Conservation (phyloP, 2,888 invertebrate species). For the Caenorhabditis sulstoni region DNA sequence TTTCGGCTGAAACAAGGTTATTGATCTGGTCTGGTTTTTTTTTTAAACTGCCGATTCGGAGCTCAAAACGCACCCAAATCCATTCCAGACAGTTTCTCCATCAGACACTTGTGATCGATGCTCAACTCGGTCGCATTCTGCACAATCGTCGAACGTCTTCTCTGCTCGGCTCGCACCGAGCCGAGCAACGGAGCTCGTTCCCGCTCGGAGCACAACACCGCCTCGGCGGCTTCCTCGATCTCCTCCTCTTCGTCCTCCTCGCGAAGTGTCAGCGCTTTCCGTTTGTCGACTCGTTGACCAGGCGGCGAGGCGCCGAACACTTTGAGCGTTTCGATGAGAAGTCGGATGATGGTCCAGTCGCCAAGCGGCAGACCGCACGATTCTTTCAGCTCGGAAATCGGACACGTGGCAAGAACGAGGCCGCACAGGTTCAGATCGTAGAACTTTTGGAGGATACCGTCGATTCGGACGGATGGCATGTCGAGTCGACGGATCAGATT, state of each 20-base stretch:
- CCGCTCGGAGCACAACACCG: slow-evolving; percentile 36
- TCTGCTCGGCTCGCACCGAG: slow-evolving; percentile 57
- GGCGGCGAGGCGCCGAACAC: slow-evolving; percentile 68
- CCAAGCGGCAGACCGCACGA: slow-evolving; percentile 74
- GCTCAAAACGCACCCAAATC: slow-evolving; percentile 63
- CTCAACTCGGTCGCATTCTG: slow-evolving; percentile 64
- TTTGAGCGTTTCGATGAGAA: slow-evolving; percentile 78
- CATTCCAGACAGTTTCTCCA: slow-evolving; percentile 71
- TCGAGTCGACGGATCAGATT: slow-evolving; percentile 68
- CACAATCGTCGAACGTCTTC: slow-evolving; percentile 56
- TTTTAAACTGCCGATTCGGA: neutral
- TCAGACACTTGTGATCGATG: slow-evolving; percentile 71
- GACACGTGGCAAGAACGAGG: slow-evolving; percentile 81
- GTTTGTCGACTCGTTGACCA: slow-evolving; percentile 60
- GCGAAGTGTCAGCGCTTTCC: slow-evolving; percentile 59
- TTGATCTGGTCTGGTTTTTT: neutral
- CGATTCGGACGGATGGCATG: slow-evolving; percentile 66
- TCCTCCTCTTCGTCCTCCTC: slow-evolving; percentile 67
- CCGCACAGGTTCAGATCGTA: slow-evolving; percentile 76
- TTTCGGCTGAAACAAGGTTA: slow-evolving; percentile 60
- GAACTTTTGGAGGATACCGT: slow-evolving; percentile 60
- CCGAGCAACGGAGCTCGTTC: slow-evolving; percentile 54
- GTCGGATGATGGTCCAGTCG: slow-evolving; percentile 79
- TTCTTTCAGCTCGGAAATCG: slow-evolving; percentile 81
- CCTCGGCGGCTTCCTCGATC: slow-evolving; percentile 55